phyloP scores from a whole-genome alignment of 2,113 vertebrate genomes.

The Rhynchomys soricoides region DNA sequence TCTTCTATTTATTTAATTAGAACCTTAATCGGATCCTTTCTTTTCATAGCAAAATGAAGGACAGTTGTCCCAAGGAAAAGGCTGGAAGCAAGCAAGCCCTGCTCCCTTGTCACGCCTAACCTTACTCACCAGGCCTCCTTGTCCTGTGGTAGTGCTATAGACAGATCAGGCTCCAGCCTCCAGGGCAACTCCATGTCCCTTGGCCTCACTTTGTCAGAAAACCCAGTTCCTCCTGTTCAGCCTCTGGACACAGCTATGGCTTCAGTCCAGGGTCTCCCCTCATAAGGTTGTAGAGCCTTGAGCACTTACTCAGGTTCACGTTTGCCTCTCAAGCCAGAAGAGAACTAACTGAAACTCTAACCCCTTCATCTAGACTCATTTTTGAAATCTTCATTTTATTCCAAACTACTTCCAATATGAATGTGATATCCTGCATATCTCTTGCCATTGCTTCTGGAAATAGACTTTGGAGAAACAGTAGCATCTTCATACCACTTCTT shows the following conservation, averaged over 20 bases:
- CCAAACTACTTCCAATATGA: constrained; percentile 68
- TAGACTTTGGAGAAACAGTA: constrained; percentile 78
- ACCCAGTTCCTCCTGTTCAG: not conserved
- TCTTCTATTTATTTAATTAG: constrained; percentile 49
- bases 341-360: constrained; percentile 80
- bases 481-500: constrained; percentile 81
- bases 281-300: constrained; percentile 21
- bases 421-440: constrained; percentile 72
- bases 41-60: constrained; percentile 51
- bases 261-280: constrained; percentile 25
- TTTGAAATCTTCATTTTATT: constrained; percentile 66
- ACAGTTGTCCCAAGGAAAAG: not conserved
- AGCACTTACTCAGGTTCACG: constrained; percentile 37
- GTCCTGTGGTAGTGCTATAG: not conserved
- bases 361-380: constrained; percentile 61
- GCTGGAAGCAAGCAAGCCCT: not conserved
- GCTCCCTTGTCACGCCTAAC: not conserved
- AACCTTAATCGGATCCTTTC: constrained; percentile 8
- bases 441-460: constrained; percentile 79
- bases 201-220: not conserved
- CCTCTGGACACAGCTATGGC: not conserved
- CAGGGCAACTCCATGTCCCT: not conserved
- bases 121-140: not conserved
- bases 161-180: not conserved
- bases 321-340: constrained; percentile 58